These are phyloP conservation scores for Leptoteleia sp. DNA, from an alignment of 1,140 invertebrate genomes.

Conservation along the genomic window DNA sequence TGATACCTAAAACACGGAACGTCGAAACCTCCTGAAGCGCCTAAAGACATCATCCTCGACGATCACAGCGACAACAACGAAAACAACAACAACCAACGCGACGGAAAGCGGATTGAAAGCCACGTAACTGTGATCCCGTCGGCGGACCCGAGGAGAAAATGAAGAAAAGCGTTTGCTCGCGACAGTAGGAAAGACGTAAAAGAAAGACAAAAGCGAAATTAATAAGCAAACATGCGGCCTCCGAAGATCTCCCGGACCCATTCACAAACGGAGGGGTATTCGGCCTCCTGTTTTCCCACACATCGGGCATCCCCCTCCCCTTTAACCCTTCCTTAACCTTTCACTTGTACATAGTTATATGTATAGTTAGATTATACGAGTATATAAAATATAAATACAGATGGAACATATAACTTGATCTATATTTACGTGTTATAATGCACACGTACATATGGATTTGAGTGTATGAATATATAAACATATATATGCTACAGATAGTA, in stretches of 20 bases:
- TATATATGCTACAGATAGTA: constrained; percentile 69
- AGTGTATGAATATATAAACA: constrained; percentile 61
- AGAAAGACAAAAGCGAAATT: not conserved
- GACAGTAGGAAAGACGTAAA: constrained; percentile 8
- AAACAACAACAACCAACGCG: constrained; percentile 1
- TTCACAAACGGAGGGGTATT: constrained; percentile 13
- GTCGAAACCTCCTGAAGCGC: not conserved
- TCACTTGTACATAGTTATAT: constrained; percentile 81
- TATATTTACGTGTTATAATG: no score
- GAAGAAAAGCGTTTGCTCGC: no score
- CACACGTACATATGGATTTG: constrained; percentile 58
- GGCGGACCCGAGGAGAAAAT: no score
- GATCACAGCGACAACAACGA: constrained; percentile 2
- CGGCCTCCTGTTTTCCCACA: constrained; percentile 20
- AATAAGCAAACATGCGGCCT: constrained; percentile 27
- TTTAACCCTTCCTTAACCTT: constrained; percentile 64
- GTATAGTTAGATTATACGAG: constrained; percentile 80
- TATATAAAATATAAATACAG: constrained; percentile 69
- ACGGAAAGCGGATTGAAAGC: constrained; percentile 1
- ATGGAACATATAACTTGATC: constrained; percentile 61
- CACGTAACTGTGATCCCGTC: no score
- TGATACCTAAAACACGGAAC: constrained; percentile 2
- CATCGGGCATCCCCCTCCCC: constrained; percentile 41
- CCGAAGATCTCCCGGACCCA: constrained; percentile 51
- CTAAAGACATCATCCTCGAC: not conserved